Evolutionary conservation across 2,797 vertebrate genomes (phyloP).

Genomic region (Yasuhikotakia modesta): DNA sequence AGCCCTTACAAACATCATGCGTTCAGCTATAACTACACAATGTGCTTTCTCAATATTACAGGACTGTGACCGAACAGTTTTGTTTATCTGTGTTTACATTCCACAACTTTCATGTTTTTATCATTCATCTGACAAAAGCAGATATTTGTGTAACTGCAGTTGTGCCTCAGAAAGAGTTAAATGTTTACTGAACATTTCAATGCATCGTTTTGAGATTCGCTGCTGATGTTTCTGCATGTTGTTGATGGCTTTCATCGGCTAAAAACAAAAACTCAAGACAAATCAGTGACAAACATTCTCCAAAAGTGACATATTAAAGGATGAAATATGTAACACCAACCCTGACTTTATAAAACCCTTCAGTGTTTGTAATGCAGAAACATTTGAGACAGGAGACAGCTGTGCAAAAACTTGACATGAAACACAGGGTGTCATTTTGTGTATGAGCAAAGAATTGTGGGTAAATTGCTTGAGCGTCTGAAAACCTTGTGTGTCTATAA

Average conservation of each 20-base stretch:
- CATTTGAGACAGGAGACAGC: slow-evolving; percentile 22
- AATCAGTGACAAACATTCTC: no score
- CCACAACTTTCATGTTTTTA: slow-evolving; percentile 8
- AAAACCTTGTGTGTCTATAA: slow-evolving; percentile 36
- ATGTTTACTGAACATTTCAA: background rate
- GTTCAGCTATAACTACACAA: slow-evolving; percentile 26
- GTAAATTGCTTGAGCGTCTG: slow-evolving; percentile 26
- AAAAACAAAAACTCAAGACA: background rate
- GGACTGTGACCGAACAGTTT: slow-evolving; percentile 14
- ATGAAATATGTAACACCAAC: slow-evolving; percentile 11
- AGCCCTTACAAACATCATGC: slow-evolving; percentile 29
- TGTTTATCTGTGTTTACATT: slow-evolving; percentile 46
- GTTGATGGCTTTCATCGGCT: no score
- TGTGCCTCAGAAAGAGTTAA: slow-evolving; percentile 1
- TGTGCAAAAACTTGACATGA: slow-evolving; percentile 46
- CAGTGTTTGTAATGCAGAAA: slow-evolving; percentile 1
- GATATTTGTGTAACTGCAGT: slow-evolving; percentile 16
- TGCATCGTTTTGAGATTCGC: background rate
- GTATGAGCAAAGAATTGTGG: slow-evolving; percentile 27
- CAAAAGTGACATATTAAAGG: no score
- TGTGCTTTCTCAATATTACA: slow-evolving; percentile 39
- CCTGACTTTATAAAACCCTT: background rate
- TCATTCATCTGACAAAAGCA: background rate
- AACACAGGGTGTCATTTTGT: slow-evolving; percentile 23
- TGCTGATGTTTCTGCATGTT: background rate